Percentiles rank a stretch among this genome's conserved stretches.
These are phyloP conservation scores for Falcaria lacertinaria DNA, from an alignment of 2,888 invertebrate species.

Conservation along the genomic window DNA sequence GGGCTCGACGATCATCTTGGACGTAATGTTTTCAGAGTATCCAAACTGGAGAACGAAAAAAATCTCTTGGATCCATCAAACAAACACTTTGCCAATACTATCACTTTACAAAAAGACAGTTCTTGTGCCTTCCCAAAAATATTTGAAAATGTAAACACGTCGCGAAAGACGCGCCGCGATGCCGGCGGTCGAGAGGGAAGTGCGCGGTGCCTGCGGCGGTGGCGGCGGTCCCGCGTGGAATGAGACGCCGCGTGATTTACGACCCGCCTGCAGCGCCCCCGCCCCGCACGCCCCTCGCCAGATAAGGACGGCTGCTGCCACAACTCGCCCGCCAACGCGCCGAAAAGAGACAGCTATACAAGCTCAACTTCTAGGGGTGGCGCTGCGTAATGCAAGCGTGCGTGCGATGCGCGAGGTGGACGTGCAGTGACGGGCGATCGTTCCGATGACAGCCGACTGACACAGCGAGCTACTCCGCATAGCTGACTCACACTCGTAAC, in stretches of 20 bases:
- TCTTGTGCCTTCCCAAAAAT: conserved; percentile 57
- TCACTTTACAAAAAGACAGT: conserved; percentile 55
- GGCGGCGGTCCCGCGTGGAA: conserved; percentile 79
- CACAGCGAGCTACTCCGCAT: conserved; percentile 59
- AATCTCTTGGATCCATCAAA: conserved; percentile 66
- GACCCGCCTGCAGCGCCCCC: conserved; percentile 79
- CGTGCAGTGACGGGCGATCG: conserved; percentile 76
- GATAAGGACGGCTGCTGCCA: conserved; percentile 46
- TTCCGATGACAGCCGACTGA: conserved; percentile 72
- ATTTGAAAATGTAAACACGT: conserved; percentile 70
- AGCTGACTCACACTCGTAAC: conserved; percentile 63
- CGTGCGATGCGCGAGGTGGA: conserved; percentile 78
- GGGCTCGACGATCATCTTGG: conserved; percentile 76
- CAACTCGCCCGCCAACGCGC: conserved; percentile 21
- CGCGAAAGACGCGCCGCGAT: conserved; percentile 74
- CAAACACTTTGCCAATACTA: conserved; percentile 50
- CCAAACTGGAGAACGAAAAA: conserved; percentile 49
- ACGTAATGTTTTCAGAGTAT: conserved; percentile 67
- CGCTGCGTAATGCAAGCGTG: conserved; percentile 80
- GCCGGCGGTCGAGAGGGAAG: conserved; percentile 71
- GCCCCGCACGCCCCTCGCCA: conserved; percentile 64
- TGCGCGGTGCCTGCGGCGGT: conserved; percentile 76
- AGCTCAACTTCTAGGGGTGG: conserved; percentile 69
- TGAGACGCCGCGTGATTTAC: conserved; percentile 79
- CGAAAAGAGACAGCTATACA: conserved; percentile 56